Evolutionary conservation across 1,140 invertebrate genomes (phyloP).

Genomic region (Cyclina sinensis): DNA sequence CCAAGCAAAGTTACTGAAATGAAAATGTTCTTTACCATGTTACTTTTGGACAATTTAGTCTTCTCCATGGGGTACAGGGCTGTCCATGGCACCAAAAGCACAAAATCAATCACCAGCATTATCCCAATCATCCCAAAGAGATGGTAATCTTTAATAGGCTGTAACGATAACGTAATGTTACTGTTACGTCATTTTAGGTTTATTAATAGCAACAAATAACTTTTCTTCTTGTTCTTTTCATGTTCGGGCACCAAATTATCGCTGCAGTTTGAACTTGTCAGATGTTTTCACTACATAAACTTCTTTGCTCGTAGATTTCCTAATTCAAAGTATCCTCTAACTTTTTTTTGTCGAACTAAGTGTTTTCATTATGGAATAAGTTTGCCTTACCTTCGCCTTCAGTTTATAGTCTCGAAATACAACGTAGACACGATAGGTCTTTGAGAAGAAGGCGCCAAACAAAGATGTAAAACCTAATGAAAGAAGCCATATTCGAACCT

Average conservation of each 20-base stretch:
- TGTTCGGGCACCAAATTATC: too few relatives aligned
- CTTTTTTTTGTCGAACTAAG: too few relatives aligned
- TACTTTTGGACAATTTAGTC: not conserved
- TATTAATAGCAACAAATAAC: too few relatives aligned
- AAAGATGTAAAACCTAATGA: constrained; percentile 99
- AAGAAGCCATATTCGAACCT: constrained; percentile 87
- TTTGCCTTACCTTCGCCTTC: constrained; percentile 58
- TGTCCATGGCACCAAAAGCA: constrained; percentile 98
- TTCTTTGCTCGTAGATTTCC: too few relatives aligned
- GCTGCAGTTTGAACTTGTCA: too few relatives aligned
- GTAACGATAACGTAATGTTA: constrained; percentile 87
- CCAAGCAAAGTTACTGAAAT: too few relatives aligned
- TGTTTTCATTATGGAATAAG: too few relatives aligned
- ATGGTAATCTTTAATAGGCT: constrained; percentile 99
- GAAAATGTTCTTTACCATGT: not conserved
- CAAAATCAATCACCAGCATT: constrained; percentile 94
- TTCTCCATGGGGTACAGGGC: constrained; percentile 90
- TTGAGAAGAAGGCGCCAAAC: constrained; percentile 99
- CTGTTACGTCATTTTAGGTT: too few relatives aligned
- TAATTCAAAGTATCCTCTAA: too few relatives aligned
- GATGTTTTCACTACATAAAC: too few relatives aligned
- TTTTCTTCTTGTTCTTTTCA: too few relatives aligned
- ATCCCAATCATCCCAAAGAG: constrained; percentile 98
- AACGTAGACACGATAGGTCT: constrained; percentile 99
- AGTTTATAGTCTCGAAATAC: constrained; percentile 91